Conservation (phyloP, 2,113 vertebrate genomes). For the Cavia aperea region DNA sequence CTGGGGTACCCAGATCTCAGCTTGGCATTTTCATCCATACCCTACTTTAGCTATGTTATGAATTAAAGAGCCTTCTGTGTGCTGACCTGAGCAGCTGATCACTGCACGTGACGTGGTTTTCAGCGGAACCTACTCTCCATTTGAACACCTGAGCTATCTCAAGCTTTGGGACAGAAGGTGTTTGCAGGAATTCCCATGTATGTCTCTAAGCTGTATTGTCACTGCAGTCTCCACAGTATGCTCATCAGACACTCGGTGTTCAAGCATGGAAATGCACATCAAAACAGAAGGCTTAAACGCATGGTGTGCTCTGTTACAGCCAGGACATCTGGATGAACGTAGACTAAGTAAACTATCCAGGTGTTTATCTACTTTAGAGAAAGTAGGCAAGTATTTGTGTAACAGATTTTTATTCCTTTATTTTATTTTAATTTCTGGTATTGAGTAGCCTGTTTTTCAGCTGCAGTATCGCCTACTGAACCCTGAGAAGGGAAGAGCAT, state of each 20-base stretch:
- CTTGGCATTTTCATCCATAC: background rate
- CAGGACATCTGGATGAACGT: constrained; percentile 19
- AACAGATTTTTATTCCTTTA: constrained; percentile 8
- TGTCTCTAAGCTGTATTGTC: background rate
- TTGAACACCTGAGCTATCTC: background rate
- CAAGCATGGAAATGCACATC: background rate
- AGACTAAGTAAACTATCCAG: background rate
- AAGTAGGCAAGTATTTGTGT: background rate
- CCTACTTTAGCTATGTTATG: background rate
- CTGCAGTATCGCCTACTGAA: background rate
- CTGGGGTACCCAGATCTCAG: background rate
- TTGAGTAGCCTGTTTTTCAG: background rate
- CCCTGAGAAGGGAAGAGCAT: background rate
- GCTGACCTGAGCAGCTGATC: background rate
- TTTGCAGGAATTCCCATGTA: background rate
- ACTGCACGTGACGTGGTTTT: background rate
- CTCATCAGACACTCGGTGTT: background rate
- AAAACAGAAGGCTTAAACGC: background rate
- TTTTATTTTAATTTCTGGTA: background rate
- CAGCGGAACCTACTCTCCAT: background rate
- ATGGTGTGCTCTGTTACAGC: background rate
- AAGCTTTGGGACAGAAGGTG: background rate
- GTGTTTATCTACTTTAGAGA: background rate
- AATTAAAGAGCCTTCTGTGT: background rate
- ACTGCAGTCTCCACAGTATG: too few relatives aligned